Base-by-base conservation (phyloP, 2,888 invertebrate genomes). In the Cordilura impudica region DNA sequence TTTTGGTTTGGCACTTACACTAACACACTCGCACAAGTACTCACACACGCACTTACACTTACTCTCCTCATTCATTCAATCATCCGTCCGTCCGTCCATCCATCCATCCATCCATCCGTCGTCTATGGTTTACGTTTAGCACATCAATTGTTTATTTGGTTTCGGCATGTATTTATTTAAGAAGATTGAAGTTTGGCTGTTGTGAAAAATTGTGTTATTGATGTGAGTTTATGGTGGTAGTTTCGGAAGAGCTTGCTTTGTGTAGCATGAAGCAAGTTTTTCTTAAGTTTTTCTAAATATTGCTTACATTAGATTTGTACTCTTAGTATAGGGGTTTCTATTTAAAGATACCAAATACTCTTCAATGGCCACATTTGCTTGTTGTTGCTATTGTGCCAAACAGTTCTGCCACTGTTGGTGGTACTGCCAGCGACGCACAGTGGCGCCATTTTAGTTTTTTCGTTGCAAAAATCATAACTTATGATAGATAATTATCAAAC, bases 131-230 rank as follows among this genome's bases (percentile, higher is more conserved):
- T 29, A 29, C 12, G 14, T 63, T 63, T 47, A 47, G 47, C 61
- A 63, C 61, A 47, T 31, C 31, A 63, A 31, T 47, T 63, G 31
- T 47, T 47, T 47, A 16, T 19, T 61, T 45, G 26, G 18, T 61
- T 45, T 45, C 19, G 8, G 7, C 4, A 47, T 29, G 29, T 45
- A 29, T 45, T 21, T 60, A 45, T 45, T 45, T 43, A 12, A 18
- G 16, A 45, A 45, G 45, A 43, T 63, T 63, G 19, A 63, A 49
- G 49, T 65, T 65, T 65, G 23, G n/a, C 39, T 63, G 5, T 31
- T 43, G 14, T 43, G 10, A 23, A 56, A n/a, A 19, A 12, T 60
- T 23, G 16, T 21, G 56, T n/a, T 58, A 58, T 19, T 14, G 35
- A 21, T n/a, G 19, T 61, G 29, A 47, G 47, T 47, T 1, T 29